phyloP scores from a whole-genome alignment of 30 jellyfish, hydroid and myxozoan species.

The Nemopilema nomurai region DNA sequence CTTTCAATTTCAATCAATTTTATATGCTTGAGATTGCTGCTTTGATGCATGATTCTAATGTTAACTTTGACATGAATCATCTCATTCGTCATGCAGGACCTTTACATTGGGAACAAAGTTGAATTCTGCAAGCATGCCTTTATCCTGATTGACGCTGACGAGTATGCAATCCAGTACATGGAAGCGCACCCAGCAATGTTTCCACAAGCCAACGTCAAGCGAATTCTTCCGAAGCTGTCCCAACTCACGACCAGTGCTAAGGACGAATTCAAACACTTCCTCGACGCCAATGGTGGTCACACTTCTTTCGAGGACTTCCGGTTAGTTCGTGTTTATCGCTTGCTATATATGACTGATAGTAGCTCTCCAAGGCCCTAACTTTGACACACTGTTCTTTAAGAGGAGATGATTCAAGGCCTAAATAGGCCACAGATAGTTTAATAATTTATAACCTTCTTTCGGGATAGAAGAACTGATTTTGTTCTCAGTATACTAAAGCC shows the following conservation, averaged over 20 bases:
- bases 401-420: too few relatives aligned
- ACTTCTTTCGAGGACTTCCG: constrained; percentile 72
- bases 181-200: constrained; percentile 72
- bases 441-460: too few relatives aligned
- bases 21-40: too few relatives aligned
- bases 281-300: constrained; percentile 65
- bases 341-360: background rate
- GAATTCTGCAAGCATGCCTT: constrained; percentile 87
- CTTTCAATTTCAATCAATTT: background rate
- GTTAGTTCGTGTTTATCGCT: constrained; percentile 18
- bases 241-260: constrained; percentile 36
- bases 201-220: constrained; percentile 80
- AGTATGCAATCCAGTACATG: constrained; percentile 85
- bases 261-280: constrained; percentile 70
- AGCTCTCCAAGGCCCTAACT: too few relatives aligned
- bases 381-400: too few relatives aligned
- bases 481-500: too few relatives aligned
- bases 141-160: constrained; percentile 89
- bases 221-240: constrained; percentile 64
- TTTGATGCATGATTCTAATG: too few relatives aligned
- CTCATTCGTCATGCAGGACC: constrained; percentile 84
- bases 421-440: too few relatives aligned
- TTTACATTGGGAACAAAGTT: constrained; percentile 77
- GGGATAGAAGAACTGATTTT: too few relatives aligned
- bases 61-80: too few relatives aligned